These are phyloP conservation scores for Paelopatides confundens DNA, from an alignment of 53 echinoderm and acorn worm species.

Conservation along the genomic window DNA sequence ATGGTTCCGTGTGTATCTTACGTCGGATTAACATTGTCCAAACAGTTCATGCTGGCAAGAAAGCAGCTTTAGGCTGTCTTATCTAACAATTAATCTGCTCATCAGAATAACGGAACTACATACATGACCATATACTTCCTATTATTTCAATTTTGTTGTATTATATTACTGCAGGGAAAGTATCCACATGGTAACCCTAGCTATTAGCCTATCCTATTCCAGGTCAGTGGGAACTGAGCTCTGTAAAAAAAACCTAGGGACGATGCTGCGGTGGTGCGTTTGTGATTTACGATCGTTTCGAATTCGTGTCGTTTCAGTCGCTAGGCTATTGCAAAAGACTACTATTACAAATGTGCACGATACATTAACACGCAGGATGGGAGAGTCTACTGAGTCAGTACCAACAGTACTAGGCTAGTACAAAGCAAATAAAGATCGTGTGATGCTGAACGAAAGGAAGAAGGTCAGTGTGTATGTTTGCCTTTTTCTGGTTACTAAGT, in stretches of 20 bases:
- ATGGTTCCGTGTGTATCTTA: no score
- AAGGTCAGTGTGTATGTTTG: slow-evolving; percentile 42
- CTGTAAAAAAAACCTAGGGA: no score
- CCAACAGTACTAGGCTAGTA: background rate
- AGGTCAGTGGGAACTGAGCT: background rate
- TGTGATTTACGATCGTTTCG: background rate
- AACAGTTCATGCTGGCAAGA: no score
- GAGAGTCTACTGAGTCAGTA: background rate
- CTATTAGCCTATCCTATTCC: background rate
- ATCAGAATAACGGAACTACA: slow-evolving; percentile 12
- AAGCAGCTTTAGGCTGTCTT: background rate
- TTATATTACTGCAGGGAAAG: background rate
- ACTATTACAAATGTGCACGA: no score
- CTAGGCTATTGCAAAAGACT: background rate
- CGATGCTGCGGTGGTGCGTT: no score
- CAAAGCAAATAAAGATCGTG: background rate
- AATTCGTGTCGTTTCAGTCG: background rate
- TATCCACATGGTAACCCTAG: background rate
- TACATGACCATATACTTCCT: slow-evolving; percentile 31
- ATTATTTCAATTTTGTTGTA: slow-evolving; percentile 10
- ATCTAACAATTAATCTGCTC: background rate
- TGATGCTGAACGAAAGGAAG: background rate
- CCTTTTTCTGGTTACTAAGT: slow-evolving; percentile 7
- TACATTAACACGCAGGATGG: no score
- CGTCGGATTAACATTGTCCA: no score